A percentile compares a stretch with the other conserved stretches of the same genome.
Evolutionary conservation across 2,113 vertebrate species (phyloP).

Genomic region (Rhadina sibilatrix): DNA sequence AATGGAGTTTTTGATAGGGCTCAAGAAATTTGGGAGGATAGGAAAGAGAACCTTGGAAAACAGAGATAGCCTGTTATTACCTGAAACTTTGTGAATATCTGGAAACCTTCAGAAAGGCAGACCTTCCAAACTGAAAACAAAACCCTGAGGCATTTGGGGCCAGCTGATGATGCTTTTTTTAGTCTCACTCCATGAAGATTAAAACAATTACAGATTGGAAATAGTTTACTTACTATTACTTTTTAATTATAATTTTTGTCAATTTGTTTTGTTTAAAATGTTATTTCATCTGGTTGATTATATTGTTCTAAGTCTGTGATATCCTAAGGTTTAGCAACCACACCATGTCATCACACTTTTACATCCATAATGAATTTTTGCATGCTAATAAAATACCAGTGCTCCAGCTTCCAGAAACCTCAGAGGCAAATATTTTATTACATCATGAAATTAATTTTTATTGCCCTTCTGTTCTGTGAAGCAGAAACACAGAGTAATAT

Average conservation of each 20-base stretch:
- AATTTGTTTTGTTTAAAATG: neutral
- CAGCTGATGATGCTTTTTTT: neutral
- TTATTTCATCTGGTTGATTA: constrained; percentile 19
- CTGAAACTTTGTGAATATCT: constrained; percentile 14
- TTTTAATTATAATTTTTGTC: neutral
- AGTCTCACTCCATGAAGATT: neutral
- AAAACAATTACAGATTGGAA: neutral
- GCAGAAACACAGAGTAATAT: constrained; percentile 36
- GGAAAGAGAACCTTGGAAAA: neutral
- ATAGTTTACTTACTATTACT: neutral
- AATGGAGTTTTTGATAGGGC: neutral
- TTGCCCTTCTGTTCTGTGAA: constrained; percentile 44
- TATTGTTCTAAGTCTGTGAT: neutral
- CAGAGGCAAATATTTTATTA: constrained; percentile 34
- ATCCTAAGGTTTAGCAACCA: constrained; percentile 37
- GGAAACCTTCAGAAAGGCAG: neutral
- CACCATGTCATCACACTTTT: constrained; percentile 18
- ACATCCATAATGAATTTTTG: constrained; percentile 41
- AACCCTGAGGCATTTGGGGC: neutral
- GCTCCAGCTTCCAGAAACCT: constrained; percentile 30
- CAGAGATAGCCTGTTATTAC: neutral
- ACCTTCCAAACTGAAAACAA: neutral
- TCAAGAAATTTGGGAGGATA: neutral
- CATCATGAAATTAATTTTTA: constrained; percentile 60
- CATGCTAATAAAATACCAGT: constrained; percentile 31